A percentile compares a stretch with the other conserved stretches of the same genome.
These are phyloP conservation scores for Alectura lathami DNA, from an alignment of 2,113 vertebrate species.

Conservation along the genomic window DNA sequence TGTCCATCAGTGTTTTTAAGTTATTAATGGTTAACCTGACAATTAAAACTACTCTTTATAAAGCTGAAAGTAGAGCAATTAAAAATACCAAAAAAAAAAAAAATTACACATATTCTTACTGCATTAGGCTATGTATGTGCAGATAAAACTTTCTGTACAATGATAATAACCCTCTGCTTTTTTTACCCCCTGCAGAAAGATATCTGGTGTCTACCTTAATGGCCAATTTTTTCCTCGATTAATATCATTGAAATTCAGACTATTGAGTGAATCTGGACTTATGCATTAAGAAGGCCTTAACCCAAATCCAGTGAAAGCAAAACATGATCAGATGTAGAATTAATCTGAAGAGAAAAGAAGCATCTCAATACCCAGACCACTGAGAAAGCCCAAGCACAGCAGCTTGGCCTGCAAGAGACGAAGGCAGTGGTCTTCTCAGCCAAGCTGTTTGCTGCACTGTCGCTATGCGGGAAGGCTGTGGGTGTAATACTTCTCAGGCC, in stretches of 20 bases:
- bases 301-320: neutral
- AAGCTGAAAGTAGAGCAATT: neutral
- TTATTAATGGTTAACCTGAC: neutral
- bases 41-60: neutral
- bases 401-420: rapidly evolving
- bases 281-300: neutral
- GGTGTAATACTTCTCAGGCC: neutral
- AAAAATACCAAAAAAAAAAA: neutral
- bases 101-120: neutral
- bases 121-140: neutral
- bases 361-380: neutral
- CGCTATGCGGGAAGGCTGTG: rapidly evolving
- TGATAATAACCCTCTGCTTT: neutral
- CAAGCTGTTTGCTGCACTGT: neutral
- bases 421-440: neutral
- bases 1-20: neutral
- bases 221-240: neutral
- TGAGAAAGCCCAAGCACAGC: neutral
- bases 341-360: neutral
- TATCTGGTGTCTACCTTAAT: neutral
- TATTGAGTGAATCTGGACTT: neutral
- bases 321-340: neutral
- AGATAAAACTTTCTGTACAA: neutral
- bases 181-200: neutral
- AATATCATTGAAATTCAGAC: neutral